Base-by-base conservation (phyloP, 2,113 vertebrate species). In the Mionectes macconnelli region DNA sequence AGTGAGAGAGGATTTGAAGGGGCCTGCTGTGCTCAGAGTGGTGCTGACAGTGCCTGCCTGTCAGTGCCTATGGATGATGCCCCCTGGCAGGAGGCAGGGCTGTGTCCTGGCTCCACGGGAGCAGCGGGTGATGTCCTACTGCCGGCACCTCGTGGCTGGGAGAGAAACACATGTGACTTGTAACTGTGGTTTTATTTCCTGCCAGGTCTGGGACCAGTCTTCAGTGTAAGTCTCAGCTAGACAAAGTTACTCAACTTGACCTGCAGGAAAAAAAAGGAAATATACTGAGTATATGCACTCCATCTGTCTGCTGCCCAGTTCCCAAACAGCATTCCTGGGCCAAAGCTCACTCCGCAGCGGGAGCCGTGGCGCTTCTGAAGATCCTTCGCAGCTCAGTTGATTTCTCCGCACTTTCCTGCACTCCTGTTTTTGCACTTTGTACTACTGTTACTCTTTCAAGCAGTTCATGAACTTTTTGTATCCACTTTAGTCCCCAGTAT, bases 131-230 rank as follows among this genome's bases (percentile, higher is more conserved):
- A 45, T 21, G 50, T 4, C 12, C 63, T 76, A 53, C 81, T 82
- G 27, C 76, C 85, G 79, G 33, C 64, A 72, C 49, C 64, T 63
- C 2, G 0, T 22, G 47, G 22, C 0, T 25, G 9, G 13, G 53
- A 78, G 60, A 76, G 22, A 78, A 63, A 21, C 3, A 39, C 0
- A 11, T 53, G 57, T 19, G 15, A 53, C 64, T 20, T 73, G 14
- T 92, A 86, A 94, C 73, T 75, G n/a, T 82, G 33, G 7, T 78
- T 79, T 60, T 69, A 33, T 89, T 91, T 90, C 82, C 68, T 94
- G 82, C 64, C 94, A 98, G 98, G 98, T 98, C 97, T 98, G 98
- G 98, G 98, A 98, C 98, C 99, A 99, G 98, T 99, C 99, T 81
- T 99, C 99, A 42, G 99, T 99, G 95, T 99, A 99, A 99, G 91